A percentile compares a stretch with the other conserved stretches of the same genome.
Conservation (phyloP, 2,888 invertebrate genomes). For the Pandemis heparana region DNA sequence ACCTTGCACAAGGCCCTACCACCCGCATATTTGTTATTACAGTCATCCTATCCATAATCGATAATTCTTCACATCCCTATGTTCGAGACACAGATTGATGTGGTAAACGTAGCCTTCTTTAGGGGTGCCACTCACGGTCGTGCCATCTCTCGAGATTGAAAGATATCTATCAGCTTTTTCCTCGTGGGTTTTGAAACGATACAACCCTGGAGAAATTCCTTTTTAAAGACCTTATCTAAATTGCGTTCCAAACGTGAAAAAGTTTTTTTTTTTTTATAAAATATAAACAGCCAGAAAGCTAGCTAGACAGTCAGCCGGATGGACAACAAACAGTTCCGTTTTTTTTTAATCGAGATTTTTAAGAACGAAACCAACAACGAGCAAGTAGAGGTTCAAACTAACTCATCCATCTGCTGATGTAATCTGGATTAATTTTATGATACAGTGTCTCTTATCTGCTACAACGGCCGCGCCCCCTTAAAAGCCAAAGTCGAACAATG, state of each 20-base stretch:
- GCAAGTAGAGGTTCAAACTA: too few species aligned
- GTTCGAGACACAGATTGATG: slow-evolving; percentile 39
- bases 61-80: not conserved
- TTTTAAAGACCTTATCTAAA: not conserved
- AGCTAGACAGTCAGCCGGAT: too few species aligned
- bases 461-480: not conserved
- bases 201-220: slow-evolving; percentile 7
- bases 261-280: too few species aligned
- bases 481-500: slow-evolving; percentile 29
- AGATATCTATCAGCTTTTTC: slow-evolving; percentile 14
- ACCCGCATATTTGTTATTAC: not conserved
- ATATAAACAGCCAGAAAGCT: too few species aligned
- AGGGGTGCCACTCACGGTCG: slow-evolving; percentile 17
- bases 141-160: slow-evolving; percentile 14
- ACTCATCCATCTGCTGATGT: too few species aligned
- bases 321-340: too few species aligned
- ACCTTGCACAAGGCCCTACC: too few species aligned
- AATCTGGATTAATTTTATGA: too few species aligned
- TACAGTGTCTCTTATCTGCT: too few species aligned
- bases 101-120: slow-evolving; percentile 21
- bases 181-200: not conserved
- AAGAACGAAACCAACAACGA: too few species aligned
- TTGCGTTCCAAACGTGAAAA: not conserved
- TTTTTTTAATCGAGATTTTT: too few species aligned
- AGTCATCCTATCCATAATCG: not conserved